A percentile compares a stretch with the other conserved stretches of the same genome.
Evolutionary conservation across 2,113 vertebrate genomes (phyloP).

Genomic region (Saguinus imperator): DNA sequence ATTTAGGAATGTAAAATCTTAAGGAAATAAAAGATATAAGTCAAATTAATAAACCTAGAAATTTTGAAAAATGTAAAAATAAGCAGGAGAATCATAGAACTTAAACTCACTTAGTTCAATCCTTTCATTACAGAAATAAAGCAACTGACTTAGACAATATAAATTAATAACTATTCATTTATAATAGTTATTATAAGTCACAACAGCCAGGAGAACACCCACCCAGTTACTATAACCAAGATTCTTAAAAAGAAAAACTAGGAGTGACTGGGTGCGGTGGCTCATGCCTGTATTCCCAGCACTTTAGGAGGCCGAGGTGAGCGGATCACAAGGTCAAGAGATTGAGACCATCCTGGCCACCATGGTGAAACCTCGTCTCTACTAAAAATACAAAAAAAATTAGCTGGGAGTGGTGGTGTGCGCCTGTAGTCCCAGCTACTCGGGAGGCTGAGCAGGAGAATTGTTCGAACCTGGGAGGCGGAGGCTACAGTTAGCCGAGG

Average conservation of each 20-base stretch:
- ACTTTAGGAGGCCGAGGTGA: too few species aligned
- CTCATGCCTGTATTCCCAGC: too few species aligned
- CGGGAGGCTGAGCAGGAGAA: too few species aligned
- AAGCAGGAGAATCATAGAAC: background rate
- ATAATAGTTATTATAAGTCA: too few species aligned
- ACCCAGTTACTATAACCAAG: background rate
- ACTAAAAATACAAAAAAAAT: too few species aligned
- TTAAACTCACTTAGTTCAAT: background rate
- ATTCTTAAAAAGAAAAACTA: background rate
- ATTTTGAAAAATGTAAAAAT: background rate
- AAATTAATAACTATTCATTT: background rate
- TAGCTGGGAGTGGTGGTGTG: too few species aligned
- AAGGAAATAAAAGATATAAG: background rate
- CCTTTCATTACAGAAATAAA: slow-evolving; percentile 14
- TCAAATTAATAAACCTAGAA: background rate
- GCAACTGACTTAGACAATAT: background rate
- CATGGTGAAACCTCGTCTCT: too few species aligned
- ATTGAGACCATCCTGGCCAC: too few species aligned
- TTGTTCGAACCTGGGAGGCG: too few species aligned
- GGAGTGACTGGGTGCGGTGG: background rate
- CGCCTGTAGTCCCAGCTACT: too few species aligned
- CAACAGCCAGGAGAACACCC: background rate
- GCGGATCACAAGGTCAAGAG: too few species aligned
- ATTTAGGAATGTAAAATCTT: background rate
- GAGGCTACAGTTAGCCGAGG: too few species aligned